Evolutionary conservation across 2,797 vertebrate genomes (phyloP).

Genomic region (Scleropages formosus): DNA sequence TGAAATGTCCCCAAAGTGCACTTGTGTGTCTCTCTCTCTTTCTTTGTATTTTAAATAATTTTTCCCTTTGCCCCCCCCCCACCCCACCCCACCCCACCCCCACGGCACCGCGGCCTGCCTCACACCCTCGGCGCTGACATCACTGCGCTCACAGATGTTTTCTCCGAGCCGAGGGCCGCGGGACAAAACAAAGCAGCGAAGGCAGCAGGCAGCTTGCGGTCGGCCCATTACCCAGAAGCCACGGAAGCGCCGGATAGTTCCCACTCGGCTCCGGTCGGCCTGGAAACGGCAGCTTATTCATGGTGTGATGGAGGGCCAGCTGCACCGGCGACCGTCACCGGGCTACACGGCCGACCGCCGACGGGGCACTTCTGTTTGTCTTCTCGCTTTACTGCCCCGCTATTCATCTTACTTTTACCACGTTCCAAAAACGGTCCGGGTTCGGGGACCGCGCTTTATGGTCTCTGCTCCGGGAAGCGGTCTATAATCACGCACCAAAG

Average conservation of each 20-base stretch:
- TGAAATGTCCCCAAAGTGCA: too few species aligned
- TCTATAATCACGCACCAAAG: not conserved
- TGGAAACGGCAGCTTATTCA: constrained; percentile 99
- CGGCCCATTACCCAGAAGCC: constrained; percentile 95
- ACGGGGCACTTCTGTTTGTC: constrained; percentile 56
- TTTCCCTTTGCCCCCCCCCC: not conserved
- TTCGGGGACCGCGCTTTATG: too few species aligned
- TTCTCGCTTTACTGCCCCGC: not conserved
- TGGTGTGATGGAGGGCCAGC: constrained; percentile 98
- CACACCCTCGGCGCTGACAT: constrained; percentile 79
- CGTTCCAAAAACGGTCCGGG: constrained; percentile 4
- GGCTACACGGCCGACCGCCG: constrained; percentile 80
- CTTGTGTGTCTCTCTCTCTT: too few species aligned
- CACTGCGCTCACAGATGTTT: constrained; percentile 90
- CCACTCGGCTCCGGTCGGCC: constrained; percentile 98
- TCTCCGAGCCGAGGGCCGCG: constrained; percentile 70
- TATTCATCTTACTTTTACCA: not conserved
- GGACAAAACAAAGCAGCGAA: constrained; percentile 85
- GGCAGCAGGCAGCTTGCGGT: constrained; percentile 91
- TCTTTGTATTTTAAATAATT: too few species aligned
- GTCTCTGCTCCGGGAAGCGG: too few species aligned
- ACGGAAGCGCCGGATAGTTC: constrained; percentile 89
- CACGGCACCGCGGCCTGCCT: constrained; percentile 21
- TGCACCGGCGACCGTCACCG: constrained; percentile 85
- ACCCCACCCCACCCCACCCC: constrained; percentile 2